These are phyloP conservation scores for Callaeas wilsoni DNA, from an alignment of 2,113 vertebrate genomes.

Conservation along the genomic window DNA sequence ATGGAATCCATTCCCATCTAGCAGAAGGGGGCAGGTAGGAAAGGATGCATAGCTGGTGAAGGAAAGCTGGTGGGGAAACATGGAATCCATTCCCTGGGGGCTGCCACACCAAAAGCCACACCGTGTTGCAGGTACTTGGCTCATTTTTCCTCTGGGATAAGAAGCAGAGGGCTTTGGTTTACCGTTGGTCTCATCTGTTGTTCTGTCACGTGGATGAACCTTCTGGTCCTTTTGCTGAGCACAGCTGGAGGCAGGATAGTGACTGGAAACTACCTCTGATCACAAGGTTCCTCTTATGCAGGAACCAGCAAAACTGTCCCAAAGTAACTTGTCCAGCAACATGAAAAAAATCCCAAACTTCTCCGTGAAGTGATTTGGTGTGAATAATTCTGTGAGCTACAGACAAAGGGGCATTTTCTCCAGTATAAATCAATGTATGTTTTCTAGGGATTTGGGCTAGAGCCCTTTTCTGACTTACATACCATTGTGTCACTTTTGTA, in stretches of 20 bases:
- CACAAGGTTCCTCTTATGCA: background rate
- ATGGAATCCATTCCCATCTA: background rate
- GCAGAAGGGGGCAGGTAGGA: too few relatives aligned
- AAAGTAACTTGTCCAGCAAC: background rate
- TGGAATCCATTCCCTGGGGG: background rate
- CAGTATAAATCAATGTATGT: background rate
- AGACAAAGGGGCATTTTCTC: background rate
- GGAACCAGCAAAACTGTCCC: background rate
- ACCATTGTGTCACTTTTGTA: background rate
- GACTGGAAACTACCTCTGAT: too few relatives aligned
- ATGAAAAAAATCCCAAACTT: background rate
- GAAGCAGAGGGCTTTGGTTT: background rate
- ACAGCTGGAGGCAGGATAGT: background rate
- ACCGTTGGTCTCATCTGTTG: background rate
- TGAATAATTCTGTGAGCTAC: background rate
- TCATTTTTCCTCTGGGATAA: background rate
- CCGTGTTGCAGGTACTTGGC: background rate
- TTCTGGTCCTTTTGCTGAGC: background rate
- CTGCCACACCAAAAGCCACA: background rate
- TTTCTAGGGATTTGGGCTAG: slow-evolving; percentile 32
- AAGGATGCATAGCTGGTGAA: background rate
- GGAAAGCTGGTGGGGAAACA: background rate
- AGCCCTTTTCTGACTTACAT: slow-evolving; percentile 3
- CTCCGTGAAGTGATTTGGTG: background rate
- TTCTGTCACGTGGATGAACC: background rate